A percentile compares a stretch with the other conserved stretches of the same genome.
These are phyloP conservation scores for Hyperoodon ampullatus DNA, from an alignment of 2,113 vertebrate genomes.

Conservation along the genomic window DNA sequence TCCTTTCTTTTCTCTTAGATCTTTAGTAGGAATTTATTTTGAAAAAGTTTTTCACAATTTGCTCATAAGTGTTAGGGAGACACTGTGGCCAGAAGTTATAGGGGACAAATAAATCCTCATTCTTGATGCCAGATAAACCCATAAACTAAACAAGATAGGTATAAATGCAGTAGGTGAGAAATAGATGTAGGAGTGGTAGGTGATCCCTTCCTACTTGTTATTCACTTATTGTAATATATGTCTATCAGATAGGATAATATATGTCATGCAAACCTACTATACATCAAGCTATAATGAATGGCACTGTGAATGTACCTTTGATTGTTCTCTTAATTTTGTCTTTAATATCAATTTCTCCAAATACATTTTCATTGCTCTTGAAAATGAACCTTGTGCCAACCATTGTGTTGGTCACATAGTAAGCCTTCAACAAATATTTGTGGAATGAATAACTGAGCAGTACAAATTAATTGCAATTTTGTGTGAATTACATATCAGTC, in stretches of 20 bases:
- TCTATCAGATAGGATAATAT: background rate
- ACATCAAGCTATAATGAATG: background rate
- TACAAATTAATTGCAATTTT: background rate
- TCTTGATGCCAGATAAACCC: background rate
- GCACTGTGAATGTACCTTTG: background rate
- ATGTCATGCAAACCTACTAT: background rate
- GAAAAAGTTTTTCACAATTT: background rate
- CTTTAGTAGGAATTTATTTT: background rate
- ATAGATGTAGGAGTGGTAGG: background rate
- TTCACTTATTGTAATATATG: background rate
- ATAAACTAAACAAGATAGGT: background rate
- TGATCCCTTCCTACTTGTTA: background rate
- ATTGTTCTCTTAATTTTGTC: background rate
- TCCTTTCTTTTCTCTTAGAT: background rate
- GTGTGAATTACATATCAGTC: background rate
- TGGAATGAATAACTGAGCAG: background rate
- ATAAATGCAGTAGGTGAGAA: background rate
- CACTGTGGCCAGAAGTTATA: background rate
- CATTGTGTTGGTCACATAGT: background rate
- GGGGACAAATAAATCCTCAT: background rate
- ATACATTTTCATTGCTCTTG: background rate
- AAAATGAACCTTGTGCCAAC: background rate
- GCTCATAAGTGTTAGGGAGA: accelerated
- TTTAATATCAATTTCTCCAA: background rate
- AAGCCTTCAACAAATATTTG: background rate